Conservation (phyloP, 2,888 invertebrate genomes). For the Morpho achilles region DNA sequence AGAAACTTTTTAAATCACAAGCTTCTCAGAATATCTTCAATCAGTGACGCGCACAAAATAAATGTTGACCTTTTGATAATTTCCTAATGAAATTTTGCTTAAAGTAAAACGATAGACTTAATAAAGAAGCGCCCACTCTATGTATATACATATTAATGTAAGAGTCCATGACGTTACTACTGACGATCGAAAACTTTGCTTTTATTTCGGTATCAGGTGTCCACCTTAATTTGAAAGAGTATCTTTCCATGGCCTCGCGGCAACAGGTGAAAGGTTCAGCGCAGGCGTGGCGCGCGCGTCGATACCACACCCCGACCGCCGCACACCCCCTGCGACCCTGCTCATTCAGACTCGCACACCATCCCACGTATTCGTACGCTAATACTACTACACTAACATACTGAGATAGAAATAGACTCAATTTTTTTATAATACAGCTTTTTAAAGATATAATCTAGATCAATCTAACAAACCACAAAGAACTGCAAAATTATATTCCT, state of each 20-base stretch:
- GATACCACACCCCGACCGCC: constrained; percentile 57
- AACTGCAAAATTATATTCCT: not conserved
- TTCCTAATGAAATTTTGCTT: no score
- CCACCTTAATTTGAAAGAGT: constrained; percentile 72
- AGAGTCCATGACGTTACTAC: constrained; percentile 12
- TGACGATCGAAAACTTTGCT: constrained; percentile 26
- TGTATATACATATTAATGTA: constrained; percentile 34
- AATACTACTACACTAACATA: constrained; percentile 18
- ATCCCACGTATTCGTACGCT: constrained; percentile 31
- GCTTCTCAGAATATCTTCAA: no score
- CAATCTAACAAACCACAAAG: no score
- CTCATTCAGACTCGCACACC: constrained; percentile 70
- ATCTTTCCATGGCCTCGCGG: constrained; percentile 73
- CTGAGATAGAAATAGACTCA: not conserved
- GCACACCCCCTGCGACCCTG: constrained; percentile 40
- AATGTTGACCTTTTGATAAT: no score
- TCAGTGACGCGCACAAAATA: no score
- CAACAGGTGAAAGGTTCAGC: constrained; percentile 69
- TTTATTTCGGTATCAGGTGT: constrained; percentile 71
- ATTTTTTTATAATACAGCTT: not conserved
- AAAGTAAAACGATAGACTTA: not conserved
- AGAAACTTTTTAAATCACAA: no score
- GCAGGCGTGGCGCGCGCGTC: constrained; percentile 72
- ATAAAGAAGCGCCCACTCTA: constrained; percentile 34
- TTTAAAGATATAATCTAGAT: no score